Evolutionary conservation across 2,797 vertebrate species (phyloP).

Genomic region (Coluber constrictor): DNA sequence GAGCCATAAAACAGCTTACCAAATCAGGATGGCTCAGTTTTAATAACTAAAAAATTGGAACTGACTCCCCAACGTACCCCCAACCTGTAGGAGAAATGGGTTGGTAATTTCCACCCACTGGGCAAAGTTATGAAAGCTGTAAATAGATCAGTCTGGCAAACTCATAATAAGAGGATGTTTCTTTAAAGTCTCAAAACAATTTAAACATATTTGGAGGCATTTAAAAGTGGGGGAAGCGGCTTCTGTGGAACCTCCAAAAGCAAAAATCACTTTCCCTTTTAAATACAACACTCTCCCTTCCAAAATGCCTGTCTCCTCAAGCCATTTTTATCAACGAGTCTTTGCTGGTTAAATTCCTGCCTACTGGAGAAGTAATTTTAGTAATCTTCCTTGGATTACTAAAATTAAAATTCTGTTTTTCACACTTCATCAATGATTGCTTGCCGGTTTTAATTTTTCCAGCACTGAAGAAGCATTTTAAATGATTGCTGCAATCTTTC

Average conservation of each 20-base stretch:
- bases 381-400: too few species aligned
- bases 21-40: conserved; percentile 16
- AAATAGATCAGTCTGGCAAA: background rate
- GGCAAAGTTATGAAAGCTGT: background rate
- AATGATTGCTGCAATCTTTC: background rate
- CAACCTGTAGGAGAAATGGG: background rate
- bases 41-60: conserved; percentile 9
- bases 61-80: background rate
- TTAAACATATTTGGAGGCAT: background rate
- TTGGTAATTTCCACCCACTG: conserved; percentile 11
- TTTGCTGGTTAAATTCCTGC: background rate
- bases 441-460: background rate
- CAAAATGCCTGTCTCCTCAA: background rate
- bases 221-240: background rate
- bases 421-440: background rate
- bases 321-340: background rate
- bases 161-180: background rate
- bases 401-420: background rate
- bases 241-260: background rate
- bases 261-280: background rate
- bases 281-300: background rate
- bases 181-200: background rate
- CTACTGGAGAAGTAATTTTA: background rate
- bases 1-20: conserved; percentile 8
- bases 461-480: background rate